Percentiles rank a stretch among this genome's conserved stretches.
Evolutionary conservation across 2,888 invertebrate genomes (phyloP).

Genomic region (Pseudococcus longispinus): DNA sequence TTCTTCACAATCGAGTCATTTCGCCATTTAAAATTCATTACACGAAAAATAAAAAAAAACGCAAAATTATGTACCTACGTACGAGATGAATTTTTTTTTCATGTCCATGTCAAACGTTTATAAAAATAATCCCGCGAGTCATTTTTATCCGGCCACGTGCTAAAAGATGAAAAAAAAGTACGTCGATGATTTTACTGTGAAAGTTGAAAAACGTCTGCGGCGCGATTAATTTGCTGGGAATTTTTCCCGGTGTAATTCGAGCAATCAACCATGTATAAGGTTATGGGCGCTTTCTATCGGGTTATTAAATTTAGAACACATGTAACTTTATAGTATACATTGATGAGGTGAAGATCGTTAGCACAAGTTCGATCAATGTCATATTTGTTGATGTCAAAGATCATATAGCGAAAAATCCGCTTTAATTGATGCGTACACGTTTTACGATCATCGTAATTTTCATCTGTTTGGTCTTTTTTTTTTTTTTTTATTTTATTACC

Average conservation of each 20-base stretch:
- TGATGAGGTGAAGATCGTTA: not conserved
- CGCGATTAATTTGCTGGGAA: not conserved
- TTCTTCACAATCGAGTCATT: not conserved
- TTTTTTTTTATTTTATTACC: not conserved
- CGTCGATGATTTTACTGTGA: not conserved
- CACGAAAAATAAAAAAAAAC: not conserved
- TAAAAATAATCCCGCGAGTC: not conserved
- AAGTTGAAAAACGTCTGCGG: not conserved
- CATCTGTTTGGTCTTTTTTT: not conserved
- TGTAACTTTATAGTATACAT: not conserved
- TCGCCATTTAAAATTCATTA: not conserved
- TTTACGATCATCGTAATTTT: not conserved
- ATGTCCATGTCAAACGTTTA: not conserved
- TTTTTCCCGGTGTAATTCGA: constrained; percentile 19
- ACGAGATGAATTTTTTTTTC: not conserved
- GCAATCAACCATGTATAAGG: not conserved
- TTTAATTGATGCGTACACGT: not conserved
- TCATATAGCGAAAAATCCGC: not conserved
- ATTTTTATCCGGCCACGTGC: not conserved
- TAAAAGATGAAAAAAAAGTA: not conserved
- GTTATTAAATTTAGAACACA: constrained; percentile 11
- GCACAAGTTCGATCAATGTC: not conserved
- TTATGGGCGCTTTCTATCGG: constrained; percentile 18
- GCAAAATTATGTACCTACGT: not conserved
- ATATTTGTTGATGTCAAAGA: constrained; percentile 24